Percentiles rank a stretch among this genome's conserved stretches.
Conservation (phyloP, 2,113 vertebrate genomes). For the Acanthochromis polyacanthus region DNA sequence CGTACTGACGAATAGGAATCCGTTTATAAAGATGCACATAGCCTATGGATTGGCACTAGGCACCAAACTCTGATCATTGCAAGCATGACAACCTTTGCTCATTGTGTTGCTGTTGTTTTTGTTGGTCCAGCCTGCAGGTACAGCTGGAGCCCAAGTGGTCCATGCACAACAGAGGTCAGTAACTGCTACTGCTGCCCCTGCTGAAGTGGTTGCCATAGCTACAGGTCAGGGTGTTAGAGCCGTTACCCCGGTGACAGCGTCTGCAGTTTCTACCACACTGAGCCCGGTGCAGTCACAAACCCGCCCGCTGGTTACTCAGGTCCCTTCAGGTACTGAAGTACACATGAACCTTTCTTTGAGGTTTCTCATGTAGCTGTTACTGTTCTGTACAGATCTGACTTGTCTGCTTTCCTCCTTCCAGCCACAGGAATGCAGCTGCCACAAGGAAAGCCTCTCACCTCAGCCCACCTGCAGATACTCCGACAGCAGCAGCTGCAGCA, state of each 20-base stretch:
- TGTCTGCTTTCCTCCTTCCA: constrained; percentile 45
- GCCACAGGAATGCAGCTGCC: constrained; percentile 87
- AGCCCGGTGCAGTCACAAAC: constrained; percentile 88
- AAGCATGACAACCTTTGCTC: neutral
- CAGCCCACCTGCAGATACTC: constrained; percentile 91
- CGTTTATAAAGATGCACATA: constrained; percentile 15
- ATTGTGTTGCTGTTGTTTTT: constrained; percentile 16
- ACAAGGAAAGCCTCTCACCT: constrained; percentile 86
- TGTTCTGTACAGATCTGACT: neutral
- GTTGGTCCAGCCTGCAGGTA: constrained; percentile 82
- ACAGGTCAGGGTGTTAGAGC: constrained; percentile 89
- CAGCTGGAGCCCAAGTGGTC: constrained; percentile 87
- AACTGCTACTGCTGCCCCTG: constrained; percentile 78
- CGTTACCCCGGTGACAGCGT: constrained; percentile 88
- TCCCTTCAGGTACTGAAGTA: constrained; percentile 84
- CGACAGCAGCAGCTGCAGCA: constrained; percentile 89
- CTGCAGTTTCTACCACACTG: constrained; percentile 89
- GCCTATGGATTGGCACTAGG: constrained; percentile 6
- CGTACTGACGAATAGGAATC: constrained; percentile 33
- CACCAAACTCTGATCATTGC: neutral
- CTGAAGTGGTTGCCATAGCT: constrained; percentile 90
- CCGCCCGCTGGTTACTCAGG: constrained; percentile 88
- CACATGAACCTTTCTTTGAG: neutral
- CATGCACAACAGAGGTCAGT: constrained; percentile 90
- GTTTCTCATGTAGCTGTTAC: no score